Percentiles rank a stretch among this genome's conserved stretches.
phyloP scores from a whole-genome alignment of 2,888 invertebrate genomes.

The Lutraria lutraria region DNA sequence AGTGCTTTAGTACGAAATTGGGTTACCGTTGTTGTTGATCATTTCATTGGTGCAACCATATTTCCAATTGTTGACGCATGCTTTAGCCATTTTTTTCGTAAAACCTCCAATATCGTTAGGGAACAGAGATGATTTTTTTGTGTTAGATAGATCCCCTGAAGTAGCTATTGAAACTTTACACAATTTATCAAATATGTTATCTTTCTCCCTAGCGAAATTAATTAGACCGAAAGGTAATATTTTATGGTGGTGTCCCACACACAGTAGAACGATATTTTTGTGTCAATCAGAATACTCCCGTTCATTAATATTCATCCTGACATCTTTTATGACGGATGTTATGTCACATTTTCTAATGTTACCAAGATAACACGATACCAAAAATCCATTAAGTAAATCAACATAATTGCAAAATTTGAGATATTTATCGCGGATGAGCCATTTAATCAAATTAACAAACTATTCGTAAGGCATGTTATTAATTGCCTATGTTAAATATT shows the following conservation, averaged over 20 bases:
- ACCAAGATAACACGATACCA: neutral
- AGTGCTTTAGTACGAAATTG: no score
- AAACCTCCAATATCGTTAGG: no score
- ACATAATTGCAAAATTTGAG: neutral
- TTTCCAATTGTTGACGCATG: no score
- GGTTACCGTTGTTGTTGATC: no score
- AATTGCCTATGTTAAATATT: neutral
- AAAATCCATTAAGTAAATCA: neutral
- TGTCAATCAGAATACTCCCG: neutral
- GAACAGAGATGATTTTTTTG: neutral
- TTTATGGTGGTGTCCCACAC: neutral
- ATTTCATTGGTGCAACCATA: no score
- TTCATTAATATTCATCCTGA: conserved; percentile 1
- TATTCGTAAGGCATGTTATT: neutral
- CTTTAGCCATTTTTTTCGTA: no score
- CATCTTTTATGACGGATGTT: neutral
- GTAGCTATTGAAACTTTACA: neutral
- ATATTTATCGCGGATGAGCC: neutral
- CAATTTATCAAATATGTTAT: neutral
- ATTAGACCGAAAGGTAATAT: neutral
- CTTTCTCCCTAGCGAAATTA: conserved; percentile 2
- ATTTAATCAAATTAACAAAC: conserved; percentile 16
- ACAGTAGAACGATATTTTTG: neutral
- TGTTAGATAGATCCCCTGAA: neutral
- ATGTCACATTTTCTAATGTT: neutral